Percentiles rank a stretch among this genome's conserved stretches.
phyloP scores from a whole-genome alignment of 1,140 invertebrate species.

The Penaeus japonicus region DNA sequence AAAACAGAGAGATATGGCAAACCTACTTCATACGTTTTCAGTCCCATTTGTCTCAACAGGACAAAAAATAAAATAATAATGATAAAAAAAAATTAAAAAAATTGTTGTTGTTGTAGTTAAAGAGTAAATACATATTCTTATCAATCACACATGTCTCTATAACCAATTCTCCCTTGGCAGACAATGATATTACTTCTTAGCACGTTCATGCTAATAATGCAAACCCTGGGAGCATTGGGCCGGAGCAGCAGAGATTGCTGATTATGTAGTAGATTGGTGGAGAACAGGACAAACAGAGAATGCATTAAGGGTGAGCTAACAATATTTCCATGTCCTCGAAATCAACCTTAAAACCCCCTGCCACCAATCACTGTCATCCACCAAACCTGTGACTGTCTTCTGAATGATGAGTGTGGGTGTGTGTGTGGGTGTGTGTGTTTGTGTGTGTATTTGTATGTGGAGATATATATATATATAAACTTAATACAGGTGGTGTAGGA shows the following conservation, averaged over 20 bases:
- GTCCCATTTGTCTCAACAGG: neutral
- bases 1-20: conserved; percentile 25
- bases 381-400: conserved; percentile 21
- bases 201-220: conserved; percentile 18
- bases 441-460: neutral
- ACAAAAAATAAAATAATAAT: no score
- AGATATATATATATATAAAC: neutral
- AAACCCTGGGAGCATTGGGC: conserved; percentile 20
- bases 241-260: conserved; percentile 36
- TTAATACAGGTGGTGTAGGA: neutral
- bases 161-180: conserved; percentile 30
- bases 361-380: conserved; percentile 30
- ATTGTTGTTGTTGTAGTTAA: no score
- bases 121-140: no score
- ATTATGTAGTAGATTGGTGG: conserved; percentile 35
- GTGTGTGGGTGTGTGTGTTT: neutral
- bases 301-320: conserved; percentile 47
- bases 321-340: conserved; percentile 26
- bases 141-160: neutral
- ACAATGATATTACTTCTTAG: neutral
- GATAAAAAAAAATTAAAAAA: no score
- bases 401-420: conserved; percentile 14
- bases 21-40: neutral
- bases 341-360: conserved; percentile 42
- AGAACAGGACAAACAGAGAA: conserved; percentile 35